Evolutionary conservation across 30 jellyfish, hydroid and myxozoan genomes (phyloP).

Genomic region (Hydractinia symbiolongicarpus): DNA sequence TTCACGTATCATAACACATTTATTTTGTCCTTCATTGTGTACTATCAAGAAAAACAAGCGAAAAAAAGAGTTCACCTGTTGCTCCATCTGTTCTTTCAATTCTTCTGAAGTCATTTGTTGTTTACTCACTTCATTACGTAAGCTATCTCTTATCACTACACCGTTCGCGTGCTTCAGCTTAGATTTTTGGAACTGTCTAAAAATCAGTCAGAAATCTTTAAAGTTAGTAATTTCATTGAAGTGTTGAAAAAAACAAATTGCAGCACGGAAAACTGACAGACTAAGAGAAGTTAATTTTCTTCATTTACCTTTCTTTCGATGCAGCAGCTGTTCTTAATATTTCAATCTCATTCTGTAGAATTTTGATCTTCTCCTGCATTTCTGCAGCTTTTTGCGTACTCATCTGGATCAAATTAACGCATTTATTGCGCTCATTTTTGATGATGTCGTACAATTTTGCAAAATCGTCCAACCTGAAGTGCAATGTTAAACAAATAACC

Average conservation of each 20-base stretch:
- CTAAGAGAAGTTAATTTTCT: no score
- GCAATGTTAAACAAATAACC: not conserved
- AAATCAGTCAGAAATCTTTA: not conserved
- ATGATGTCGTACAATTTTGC: slow-evolving; percentile 84
- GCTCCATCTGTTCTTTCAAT: slow-evolving; percentile 20
- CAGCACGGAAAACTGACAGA: no score
- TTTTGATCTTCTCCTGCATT: slow-evolving; percentile 78
- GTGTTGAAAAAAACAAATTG: no score
- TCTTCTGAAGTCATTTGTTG: slow-evolving; percentile 70
- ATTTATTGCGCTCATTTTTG: slow-evolving; percentile 85
- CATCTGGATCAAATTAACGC: slow-evolving; percentile 76
- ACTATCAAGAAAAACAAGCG: no score
- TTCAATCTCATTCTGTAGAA: slow-evolving; percentile 89
- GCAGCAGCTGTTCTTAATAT: slow-evolving; percentile 86
- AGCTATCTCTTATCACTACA: slow-evolving; percentile 69
- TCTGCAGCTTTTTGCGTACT: slow-evolving; percentile 94
- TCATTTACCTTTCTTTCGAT: slow-evolving; percentile 77
- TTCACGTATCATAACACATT: no score
- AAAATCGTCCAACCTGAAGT: slow-evolving; percentile 72
- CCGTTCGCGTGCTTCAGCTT: slow-evolving; percentile 64
- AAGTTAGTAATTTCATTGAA: not conserved
- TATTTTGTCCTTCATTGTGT: no score
- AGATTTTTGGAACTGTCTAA: slow-evolving; percentile 75
- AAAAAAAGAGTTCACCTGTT: not conserved
- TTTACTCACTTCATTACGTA: slow-evolving; percentile 79